phyloP scores from a whole-genome alignment of 2,113 vertebrate species.

The Rhodinocichla rosea region DNA sequence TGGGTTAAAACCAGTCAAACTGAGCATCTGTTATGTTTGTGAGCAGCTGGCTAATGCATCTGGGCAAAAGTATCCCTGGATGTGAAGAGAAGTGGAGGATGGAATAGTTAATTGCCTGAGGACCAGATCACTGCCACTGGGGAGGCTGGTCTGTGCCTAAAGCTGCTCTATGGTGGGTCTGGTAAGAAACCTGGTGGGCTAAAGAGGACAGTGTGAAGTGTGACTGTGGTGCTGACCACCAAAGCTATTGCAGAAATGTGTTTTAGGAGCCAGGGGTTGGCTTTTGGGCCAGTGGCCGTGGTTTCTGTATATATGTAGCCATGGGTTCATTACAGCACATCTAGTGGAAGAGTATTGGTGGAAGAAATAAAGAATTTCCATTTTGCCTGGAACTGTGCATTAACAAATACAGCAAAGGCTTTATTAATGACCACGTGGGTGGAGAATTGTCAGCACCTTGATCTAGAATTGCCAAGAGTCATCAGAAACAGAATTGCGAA shows the following conservation, averaged over 20 bases:
- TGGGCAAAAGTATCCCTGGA: not conserved
- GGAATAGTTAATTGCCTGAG: not conserved
- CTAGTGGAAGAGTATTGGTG: not conserved
- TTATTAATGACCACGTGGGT: not conserved
- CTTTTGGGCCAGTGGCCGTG: not conserved
- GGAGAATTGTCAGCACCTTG: not conserved
- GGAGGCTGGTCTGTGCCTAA: not conserved
- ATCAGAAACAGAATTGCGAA: not conserved
- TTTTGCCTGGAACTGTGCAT: not conserved
- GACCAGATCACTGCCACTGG: not conserved
- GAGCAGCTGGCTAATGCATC: conserved; percentile 18
- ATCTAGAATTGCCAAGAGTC: not conserved
- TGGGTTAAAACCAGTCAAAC: conserved; percentile 23
- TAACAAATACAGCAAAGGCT: not conserved
- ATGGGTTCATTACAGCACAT: not conserved
- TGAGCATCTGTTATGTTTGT: conserved; percentile 13
- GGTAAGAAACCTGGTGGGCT: not conserved
- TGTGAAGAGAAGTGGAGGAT: not conserved
- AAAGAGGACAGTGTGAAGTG: not conserved
- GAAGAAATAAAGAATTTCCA: not conserved
- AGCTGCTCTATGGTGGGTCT: not conserved
- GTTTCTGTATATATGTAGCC: not conserved
- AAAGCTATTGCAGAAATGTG: not conserved
- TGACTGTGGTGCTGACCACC: not conserved
- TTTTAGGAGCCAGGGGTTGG: not conserved